Conservation (phyloP, 1,140 invertebrate species). For the Atta texana region DNA sequence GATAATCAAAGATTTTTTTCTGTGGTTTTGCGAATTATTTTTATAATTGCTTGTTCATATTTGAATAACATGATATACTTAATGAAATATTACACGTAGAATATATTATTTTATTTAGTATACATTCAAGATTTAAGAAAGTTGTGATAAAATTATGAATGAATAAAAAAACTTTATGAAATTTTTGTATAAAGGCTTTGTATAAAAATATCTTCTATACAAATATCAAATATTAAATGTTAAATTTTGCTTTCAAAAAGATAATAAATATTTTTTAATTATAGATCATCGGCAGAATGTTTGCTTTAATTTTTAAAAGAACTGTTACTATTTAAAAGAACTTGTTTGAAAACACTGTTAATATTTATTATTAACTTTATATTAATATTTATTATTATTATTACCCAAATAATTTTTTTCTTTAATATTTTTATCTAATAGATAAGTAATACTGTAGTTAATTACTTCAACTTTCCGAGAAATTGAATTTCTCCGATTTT, state of each 20-base stretch:
- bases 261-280: neutral
- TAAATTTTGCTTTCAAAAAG: neutral
- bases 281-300: neutral
- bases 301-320: neutral
- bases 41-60: neutral
- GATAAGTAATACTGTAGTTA: neutral
- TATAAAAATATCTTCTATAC: neutral
- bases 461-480: neutral
- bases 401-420: neutral
- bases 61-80: neutral
- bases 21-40: conserved; percentile 7
- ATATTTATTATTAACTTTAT: neutral
- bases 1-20: neutral
- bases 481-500: neutral
- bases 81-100: neutral
- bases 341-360: neutral
- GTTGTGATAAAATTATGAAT: neutral
- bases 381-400: no score
- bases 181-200: neutral
- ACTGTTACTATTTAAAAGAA: neutral
- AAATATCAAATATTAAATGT: neutral
- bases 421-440: neutral
- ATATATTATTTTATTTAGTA: conserved; percentile 1
- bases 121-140: neutral
- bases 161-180: neutral